Evolutionary conservation across 2,888 invertebrate species (phyloP).

Genomic region (Xylota sylvarum): DNA sequence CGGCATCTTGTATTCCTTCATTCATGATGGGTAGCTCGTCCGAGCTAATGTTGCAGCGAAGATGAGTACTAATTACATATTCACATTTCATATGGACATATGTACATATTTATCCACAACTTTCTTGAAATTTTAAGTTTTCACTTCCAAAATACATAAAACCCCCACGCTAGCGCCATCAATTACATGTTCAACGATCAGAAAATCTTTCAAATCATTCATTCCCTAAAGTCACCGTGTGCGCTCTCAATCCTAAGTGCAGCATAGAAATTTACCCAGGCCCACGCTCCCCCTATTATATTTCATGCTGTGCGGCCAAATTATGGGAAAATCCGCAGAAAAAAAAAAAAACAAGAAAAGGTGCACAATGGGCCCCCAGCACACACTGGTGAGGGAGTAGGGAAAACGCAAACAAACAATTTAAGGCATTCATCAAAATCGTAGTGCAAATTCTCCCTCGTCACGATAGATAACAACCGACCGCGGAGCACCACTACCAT

Average conservation of each 20-base stretch:
- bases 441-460: constrained; percentile 69
- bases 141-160: not conserved
- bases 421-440: constrained; percentile 74
- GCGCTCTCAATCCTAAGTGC: constrained; percentile 38
- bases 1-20: too few species aligned
- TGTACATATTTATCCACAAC: too few species aligned
- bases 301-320: constrained; percentile 63
- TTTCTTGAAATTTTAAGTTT: too few species aligned
- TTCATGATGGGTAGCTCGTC: too few species aligned
- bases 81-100: too few species aligned
- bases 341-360: constrained; percentile 57
- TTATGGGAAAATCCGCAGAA: constrained; percentile 61
- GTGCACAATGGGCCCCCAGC: constrained; percentile 29
- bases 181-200: constrained; percentile 25
- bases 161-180: constrained; percentile 27
- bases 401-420: constrained; percentile 74
- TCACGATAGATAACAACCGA: constrained; percentile 73
- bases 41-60: too few species aligned
- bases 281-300: constrained; percentile 38
- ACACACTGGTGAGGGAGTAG: constrained; percentile 45
- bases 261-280: constrained; percentile 24
- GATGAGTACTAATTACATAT: too few species aligned
- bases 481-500: constrained; percentile 30
- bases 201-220: constrained; percentile 12
- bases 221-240: constrained; percentile 5